These are phyloP conservation scores for Nannoperca obscura DNA, from an alignment of 2,797 vertebrate genomes.

Conservation along the genomic window DNA sequence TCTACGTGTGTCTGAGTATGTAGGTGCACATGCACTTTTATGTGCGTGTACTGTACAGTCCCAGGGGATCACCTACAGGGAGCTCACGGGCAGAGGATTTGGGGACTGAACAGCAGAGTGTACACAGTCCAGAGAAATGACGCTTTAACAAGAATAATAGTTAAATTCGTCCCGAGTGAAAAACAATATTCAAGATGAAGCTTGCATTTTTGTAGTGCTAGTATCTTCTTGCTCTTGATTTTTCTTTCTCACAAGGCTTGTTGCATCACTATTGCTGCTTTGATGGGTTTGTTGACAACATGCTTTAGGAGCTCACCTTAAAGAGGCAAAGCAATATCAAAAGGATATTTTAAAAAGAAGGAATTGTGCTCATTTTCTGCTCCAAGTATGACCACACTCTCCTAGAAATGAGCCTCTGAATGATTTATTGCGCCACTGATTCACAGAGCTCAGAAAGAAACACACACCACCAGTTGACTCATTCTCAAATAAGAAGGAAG, in stretches of 20 bases:
- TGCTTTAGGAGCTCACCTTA: conserved; percentile 33
- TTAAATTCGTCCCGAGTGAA: conserved; percentile 56
- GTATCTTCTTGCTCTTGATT: conserved; percentile 26
- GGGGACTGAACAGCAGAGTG: conserved; percentile 63
- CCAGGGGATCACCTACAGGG: conserved; percentile 53
- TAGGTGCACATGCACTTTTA: background rate
- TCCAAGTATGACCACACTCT: conserved; percentile 27
- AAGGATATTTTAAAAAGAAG: conserved; percentile 32
- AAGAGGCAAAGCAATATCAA: conserved; percentile 29
- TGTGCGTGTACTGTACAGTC: background rate
- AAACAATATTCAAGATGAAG: conserved; percentile 54
- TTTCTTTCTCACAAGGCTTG: conserved; percentile 13
- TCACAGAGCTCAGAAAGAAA: conserved; percentile 41
- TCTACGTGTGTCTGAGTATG: conserved; percentile 19
- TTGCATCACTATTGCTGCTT: conserved; percentile 18
- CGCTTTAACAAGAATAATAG: conserved; percentile 62
- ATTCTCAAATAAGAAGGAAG: conserved; percentile 19
- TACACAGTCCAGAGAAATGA: conserved; percentile 58
- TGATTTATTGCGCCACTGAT: conserved; percentile 64
- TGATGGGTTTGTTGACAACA: conserved; percentile 53
- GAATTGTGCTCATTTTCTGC: conserved; percentile 54
- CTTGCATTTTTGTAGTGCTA: conserved; percentile 27
- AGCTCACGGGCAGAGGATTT: conserved; percentile 61
- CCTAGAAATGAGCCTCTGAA: conserved; percentile 37
- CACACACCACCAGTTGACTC: conserved; percentile 29